Base-by-base conservation (phyloP, 2,797 vertebrate species). In the Botia almorhae region DNA sequence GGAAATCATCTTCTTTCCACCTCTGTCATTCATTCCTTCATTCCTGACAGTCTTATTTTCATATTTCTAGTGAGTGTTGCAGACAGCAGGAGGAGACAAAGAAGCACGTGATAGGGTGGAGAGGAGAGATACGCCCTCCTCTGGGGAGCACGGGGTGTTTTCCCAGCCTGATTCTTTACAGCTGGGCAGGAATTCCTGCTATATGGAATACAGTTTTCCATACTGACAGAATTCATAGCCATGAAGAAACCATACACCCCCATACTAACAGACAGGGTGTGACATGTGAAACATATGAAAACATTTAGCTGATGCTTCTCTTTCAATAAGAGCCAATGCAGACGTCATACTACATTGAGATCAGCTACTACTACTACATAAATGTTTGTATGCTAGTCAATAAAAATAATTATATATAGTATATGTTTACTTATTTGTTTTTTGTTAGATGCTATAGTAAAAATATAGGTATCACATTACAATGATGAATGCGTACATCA, bases 181-280 rank as follows among this genome's bases (percentile, higher is more conserved):
- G 80, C 83, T 87, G 81, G 72, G n/a, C 68, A 85, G 82, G 80
- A 84, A 87, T 87, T 76, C 79, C 81, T 71, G 10, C 56, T 81
- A 85, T 83, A 87, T 76, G 81, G 85, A 82, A 51, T 14, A 68
- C 11, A 61, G 36, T 67, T 63, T 72, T 83, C 76, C 72, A 82
- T 76, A 83, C 58, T 55, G 79, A 83, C 53, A 39, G 14, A 72
- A 68, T 71, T 72, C 39, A 4, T 48, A 26, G 21, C 26, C 13
- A 75, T n/a, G 60, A 68, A 23, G 26, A 36, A 81, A 26, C 1
- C 43, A 51, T n/a, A 63, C 60, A 51, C 39, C 53, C 64, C 26
- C 36, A 33, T 43, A 5, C 36, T n/a, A n/a, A 51, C 8, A 67
- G 67, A 78, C 39, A 61, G 21, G 16, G 43, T 50, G 39, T 67